These are phyloP conservation scores for Vultur gryphus DNA, from an alignment of 2,797 vertebrate genomes.

Conservation along the genomic window DNA sequence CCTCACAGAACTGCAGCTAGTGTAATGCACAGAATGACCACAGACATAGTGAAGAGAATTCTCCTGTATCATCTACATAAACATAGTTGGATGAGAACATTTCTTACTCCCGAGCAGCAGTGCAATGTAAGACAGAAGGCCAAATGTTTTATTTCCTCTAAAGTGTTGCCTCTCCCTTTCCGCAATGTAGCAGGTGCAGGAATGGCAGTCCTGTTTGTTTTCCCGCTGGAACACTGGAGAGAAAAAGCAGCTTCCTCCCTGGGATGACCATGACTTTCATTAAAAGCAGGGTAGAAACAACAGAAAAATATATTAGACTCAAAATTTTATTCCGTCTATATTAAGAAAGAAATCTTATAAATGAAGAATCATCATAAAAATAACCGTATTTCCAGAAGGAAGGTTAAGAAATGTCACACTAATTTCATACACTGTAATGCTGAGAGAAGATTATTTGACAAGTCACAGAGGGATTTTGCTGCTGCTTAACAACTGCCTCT, in stretches of 20 bases:
- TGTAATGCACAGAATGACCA: background rate
- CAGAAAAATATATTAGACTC: background rate
- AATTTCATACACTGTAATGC: background rate
- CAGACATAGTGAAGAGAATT: background rate
- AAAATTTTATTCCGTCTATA: background rate
- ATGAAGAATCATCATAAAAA: background rate
- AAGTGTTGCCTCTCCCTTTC: background rate
- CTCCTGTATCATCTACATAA: background rate
- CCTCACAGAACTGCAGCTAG: background rate
- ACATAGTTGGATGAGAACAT: rapidly evolving
- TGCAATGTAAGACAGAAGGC: background rate
- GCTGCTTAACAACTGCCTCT: background rate
- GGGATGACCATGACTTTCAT: background rate
- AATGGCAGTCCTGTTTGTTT: background rate
- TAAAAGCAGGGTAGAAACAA: background rate
- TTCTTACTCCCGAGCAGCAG: background rate
- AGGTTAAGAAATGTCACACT: background rate
- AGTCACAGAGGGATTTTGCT: background rate
- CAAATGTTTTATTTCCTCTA: background rate
- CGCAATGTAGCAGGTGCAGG: background rate
- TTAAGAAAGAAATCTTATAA: background rate
- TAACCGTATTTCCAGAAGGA: background rate
- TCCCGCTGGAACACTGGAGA: background rate
- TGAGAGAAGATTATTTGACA: background rate
- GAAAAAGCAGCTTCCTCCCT: background rate